Percentiles rank a stretch among this genome's conserved stretches.
Evolutionary conservation across 2,888 invertebrate species (phyloP).

Genomic region (Graphium colonna): DNA sequence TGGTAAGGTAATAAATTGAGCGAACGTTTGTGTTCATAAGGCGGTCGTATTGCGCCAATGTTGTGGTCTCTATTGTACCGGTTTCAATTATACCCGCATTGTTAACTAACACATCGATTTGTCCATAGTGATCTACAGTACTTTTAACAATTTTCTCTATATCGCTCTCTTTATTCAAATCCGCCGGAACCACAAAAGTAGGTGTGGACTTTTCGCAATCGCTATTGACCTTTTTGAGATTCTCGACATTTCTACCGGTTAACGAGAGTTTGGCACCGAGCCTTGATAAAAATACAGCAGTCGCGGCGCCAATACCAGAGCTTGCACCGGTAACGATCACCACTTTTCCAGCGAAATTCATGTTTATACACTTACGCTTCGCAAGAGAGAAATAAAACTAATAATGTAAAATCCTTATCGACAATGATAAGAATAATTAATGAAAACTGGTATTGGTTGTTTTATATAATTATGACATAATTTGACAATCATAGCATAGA

Average conservation of each 20-base stretch:
- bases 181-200: constrained; percentile 83
- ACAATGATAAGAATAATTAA: too few species aligned
- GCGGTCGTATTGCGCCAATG: constrained; percentile 92
- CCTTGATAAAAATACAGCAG: constrained; percentile 87
- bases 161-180: constrained; percentile 87
- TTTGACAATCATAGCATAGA: too few species aligned
- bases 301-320: constrained; percentile 91
- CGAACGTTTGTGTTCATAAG: constrained; percentile 95
- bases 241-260: constrained; percentile 84
- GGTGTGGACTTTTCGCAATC: constrained; percentile 57
- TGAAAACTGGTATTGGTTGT: too few species aligned
- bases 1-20: constrained; percentile 89
- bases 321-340: constrained; percentile 89
- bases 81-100: constrained; percentile 91
- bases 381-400: neutral
- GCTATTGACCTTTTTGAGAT: constrained; percentile 72
- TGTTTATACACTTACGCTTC: constrained; percentile 31
- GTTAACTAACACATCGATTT: too few species aligned
- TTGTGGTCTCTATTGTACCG: constrained; percentile 92
- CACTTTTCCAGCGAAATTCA: constrained; percentile 86
- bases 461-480: too few species aligned
- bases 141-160: constrained; percentile 85
- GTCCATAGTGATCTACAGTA: constrained; percentile 86
- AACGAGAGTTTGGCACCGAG: constrained; percentile 87
- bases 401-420: constrained; percentile 10